Percentiles rank a stretch among this genome's conserved stretches.
Conservation (phyloP, 2,113 vertebrate species). For the Pimephales promelas region DNA sequence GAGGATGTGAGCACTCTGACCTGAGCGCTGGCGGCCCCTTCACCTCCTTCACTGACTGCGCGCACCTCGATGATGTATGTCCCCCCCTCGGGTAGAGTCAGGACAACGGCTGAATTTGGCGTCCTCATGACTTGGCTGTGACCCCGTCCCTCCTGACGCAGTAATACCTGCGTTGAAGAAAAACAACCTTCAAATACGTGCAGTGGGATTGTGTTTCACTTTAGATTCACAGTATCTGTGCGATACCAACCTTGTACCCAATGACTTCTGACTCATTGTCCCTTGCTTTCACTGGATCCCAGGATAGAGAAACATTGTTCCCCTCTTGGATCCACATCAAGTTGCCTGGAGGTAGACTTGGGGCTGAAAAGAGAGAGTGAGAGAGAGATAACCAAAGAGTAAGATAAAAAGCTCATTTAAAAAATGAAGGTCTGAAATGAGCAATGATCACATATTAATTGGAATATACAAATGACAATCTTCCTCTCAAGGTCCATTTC, state of each 20-base stretch:
- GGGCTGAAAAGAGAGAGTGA: conserved; percentile 75
- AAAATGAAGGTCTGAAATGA: conserved; percentile 2
- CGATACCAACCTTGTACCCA: conserved; percentile 88
- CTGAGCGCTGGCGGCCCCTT: conserved; percentile 86
- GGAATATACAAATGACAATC: not conserved
- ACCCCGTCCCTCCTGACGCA: conserved; percentile 89
- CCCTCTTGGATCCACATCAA: conserved; percentile 94
- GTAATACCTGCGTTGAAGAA: conserved; percentile 78
- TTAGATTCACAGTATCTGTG: not conserved
- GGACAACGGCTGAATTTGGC: conserved; percentile 86
- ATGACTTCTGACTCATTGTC: conserved; percentile 94
- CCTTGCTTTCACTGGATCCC: conserved; percentile 89
- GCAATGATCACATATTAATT: conserved; percentile 2
- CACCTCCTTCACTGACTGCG: conserved; percentile 90
- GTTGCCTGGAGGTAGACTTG: conserved; percentile 86
- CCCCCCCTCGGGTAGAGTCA: conserved; percentile 89
- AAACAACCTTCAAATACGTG: not conserved
- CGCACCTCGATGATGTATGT: conserved; percentile 93
- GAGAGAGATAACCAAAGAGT: not conserved
- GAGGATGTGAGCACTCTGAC: conserved; percentile 91
- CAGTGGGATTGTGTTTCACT: not conserved
- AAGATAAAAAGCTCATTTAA: conserved; percentile 9
- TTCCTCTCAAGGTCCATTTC: conserved; percentile 13
- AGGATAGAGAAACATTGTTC: conserved; percentile 87
- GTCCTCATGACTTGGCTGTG: conserved; percentile 90